Evolutionary conservation across 2,888 invertebrate genomes (phyloP).

Genomic region (Gymnocheta viridis): DNA sequence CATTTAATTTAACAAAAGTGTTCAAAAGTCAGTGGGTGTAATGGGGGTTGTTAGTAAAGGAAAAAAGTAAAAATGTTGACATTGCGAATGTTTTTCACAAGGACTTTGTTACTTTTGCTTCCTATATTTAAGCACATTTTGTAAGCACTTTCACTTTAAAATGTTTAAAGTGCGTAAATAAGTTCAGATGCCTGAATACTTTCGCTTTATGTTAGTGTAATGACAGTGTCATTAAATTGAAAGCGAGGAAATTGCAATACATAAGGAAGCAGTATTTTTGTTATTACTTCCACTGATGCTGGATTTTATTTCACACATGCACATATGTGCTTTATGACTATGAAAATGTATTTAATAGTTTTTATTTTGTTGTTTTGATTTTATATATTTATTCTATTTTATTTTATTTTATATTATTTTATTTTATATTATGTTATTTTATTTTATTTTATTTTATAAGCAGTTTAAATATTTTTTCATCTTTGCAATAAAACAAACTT

Average conservation of each 20-base stretch:
- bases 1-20: background rate
- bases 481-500: background rate
- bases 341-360: background rate
- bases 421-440: no score
- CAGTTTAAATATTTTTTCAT: background rate
- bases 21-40: background rate
- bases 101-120: background rate
- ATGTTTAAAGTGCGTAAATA: background rate
- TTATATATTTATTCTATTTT: background rate
- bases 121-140: background rate
- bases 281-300: background rate
- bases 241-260: conserved; percentile 22
- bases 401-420: no score
- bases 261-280: background rate
- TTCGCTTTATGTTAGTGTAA: background rate
- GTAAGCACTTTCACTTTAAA: background rate
- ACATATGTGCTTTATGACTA: background rate
- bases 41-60: background rate
- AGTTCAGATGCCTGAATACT: background rate
- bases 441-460: background rate
- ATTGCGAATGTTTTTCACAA: background rate
- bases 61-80: background rate
- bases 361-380: background rate
- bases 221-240: conserved; percentile 2
- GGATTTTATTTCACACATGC: background rate